These are phyloP conservation scores for Coracopsis vasa DNA, from an alignment of 2,113 vertebrate species.

Conservation along the genomic window DNA sequence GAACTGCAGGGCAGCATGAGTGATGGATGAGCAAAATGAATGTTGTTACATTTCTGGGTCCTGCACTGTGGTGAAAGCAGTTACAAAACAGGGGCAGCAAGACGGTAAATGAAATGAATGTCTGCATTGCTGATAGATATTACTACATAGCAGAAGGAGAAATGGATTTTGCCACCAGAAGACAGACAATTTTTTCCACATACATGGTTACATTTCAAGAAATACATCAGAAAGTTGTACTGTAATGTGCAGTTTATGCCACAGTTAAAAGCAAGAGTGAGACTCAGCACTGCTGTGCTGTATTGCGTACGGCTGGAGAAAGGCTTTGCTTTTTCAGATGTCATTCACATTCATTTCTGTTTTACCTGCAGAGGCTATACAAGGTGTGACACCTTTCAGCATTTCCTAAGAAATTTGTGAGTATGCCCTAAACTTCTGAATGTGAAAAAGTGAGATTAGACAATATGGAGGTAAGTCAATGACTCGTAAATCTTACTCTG, in stretches of 20 bases:
- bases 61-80: not conserved
- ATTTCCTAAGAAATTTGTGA: not conserved
- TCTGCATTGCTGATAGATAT: not conserved
- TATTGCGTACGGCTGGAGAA: not conserved
- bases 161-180: constrained; percentile 29
- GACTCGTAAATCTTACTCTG: not conserved
- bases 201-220: not conserved
- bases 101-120: not conserved
- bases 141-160: not conserved
- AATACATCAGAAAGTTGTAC: not conserved
- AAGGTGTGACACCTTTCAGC: not conserved
- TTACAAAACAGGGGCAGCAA: not conserved
- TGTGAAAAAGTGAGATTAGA: not conserved
- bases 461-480: not conserved
- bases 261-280: not conserved
- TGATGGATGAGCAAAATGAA: not conserved
- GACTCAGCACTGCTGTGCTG: not conserved
- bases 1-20: not conserved
- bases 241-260: not conserved
- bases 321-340: not conserved
- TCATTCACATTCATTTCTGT: not conserved
- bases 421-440: not conserved
- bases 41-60: not conserved
- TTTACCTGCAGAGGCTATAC: not conserved
- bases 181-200: not conserved